Conservation (phyloP, 2,888 invertebrate species). For the Troides helena region DNA sequence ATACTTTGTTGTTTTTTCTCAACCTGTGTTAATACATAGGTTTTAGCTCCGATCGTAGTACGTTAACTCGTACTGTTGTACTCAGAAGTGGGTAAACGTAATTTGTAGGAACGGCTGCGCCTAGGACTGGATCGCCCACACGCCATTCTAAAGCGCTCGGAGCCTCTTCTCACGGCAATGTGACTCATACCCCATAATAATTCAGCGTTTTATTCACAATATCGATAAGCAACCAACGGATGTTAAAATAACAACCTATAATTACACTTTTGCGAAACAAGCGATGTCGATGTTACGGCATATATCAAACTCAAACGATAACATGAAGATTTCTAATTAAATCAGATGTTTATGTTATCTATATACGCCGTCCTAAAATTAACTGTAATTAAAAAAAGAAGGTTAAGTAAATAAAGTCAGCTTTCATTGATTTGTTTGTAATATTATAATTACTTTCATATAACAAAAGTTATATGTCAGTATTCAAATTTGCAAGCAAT, state of each 20-base stretch:
- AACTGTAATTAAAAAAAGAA: too few relatives aligned
- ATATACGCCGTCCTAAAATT: too few relatives aligned
- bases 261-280: conserved; percentile 30
- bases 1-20: background rate
- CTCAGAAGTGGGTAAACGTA: conserved; percentile 58
- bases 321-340: conserved; percentile 1
- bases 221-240: conserved; percentile 37
- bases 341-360: too few relatives aligned
- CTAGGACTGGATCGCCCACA: conserved; percentile 66
- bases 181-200: conserved; percentile 63
- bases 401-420: too few relatives aligned
- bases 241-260: conserved; percentile 33
- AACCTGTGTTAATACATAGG: conserved; percentile 9
- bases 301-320: background rate
- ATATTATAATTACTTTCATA: too few relatives aligned
- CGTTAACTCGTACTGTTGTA: conserved; percentile 36
- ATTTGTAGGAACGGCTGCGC: conserved; percentile 63
- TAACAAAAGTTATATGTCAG: too few relatives aligned
- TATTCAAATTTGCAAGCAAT: too few relatives aligned
- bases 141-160: conserved; percentile 38
- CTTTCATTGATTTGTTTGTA: too few relatives aligned
- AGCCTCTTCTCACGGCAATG: conserved; percentile 52
- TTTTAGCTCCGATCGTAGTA: conserved; percentile 17
- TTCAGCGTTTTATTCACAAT: conserved; percentile 44
- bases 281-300: conserved; percentile 23